phyloP scores from a whole-genome alignment of 2,888 invertebrate genomes.

The Lacanobia oleracea region DNA sequence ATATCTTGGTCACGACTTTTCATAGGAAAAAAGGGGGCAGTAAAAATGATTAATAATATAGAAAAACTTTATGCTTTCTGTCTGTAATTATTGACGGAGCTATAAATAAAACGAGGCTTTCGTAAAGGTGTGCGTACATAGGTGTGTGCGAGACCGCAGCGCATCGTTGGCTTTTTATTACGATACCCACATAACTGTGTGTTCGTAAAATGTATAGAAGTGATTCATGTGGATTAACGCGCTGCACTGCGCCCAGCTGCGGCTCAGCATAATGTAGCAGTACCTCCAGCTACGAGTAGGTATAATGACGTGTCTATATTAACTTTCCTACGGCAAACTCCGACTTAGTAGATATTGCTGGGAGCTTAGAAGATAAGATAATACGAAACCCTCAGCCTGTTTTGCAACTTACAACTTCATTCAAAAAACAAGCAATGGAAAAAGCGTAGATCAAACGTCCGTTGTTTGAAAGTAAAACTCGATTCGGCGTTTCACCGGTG shows the following conservation, averaged over 20 bases:
- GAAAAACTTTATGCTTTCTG: slow-evolving; percentile 33
- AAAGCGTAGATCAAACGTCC: not conserved
- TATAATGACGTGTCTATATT: slow-evolving; percentile 25
- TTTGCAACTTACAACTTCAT: slow-evolving; percentile 26
- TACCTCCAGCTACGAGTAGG: slow-evolving; percentile 11
- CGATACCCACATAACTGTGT: slow-evolving; percentile 22
- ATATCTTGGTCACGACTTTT: slow-evolving; percentile 18
- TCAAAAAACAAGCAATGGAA: not conserved
- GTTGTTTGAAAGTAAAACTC: slow-evolving; percentile 20
- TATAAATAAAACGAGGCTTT: slow-evolving; percentile 41
- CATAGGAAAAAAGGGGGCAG: slow-evolving; percentile 8
- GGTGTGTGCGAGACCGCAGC: slow-evolving; percentile 25
- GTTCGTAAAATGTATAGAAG: slow-evolving; percentile 46
- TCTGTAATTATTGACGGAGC: slow-evolving; percentile 29
- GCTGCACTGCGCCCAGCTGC: slow-evolving; percentile 45
- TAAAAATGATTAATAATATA: slow-evolving; percentile 42
- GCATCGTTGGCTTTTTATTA: slow-evolving; percentile 50
- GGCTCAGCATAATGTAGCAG: slow-evolving; percentile 25
- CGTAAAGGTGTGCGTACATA: slow-evolving; percentile 49
- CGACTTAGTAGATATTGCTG: slow-evolving; percentile 25
- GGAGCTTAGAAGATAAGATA: slow-evolving; percentile 22
- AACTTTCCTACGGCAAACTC: slow-evolving; percentile 26
- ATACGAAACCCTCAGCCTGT: slow-evolving; percentile 1
- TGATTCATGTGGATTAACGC: slow-evolving; percentile 47
- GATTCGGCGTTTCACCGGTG: slow-evolving; percentile 13